Evolutionary conservation across 2,888 invertebrate genomes (phyloP), one percentile per base, ranked within the genome.

Genomic region (Graphium colonna): DNA sequence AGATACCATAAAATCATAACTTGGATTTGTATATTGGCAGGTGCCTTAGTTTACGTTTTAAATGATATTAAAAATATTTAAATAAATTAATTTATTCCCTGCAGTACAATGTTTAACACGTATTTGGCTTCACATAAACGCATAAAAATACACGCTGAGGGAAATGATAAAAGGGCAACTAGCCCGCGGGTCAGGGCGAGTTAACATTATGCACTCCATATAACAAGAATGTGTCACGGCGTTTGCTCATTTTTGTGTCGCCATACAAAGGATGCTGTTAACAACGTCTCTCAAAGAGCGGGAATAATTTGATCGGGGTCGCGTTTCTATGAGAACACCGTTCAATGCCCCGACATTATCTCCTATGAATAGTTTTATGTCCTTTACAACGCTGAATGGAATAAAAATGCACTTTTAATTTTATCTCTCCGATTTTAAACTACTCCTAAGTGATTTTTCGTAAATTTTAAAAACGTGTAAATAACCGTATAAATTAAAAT

Each of bases 221-320:
- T 71, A 72, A 77, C 71, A 63, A 73, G 72, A 80, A 82, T 81
- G 77, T 79, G 84, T 77, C 81, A 77, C 80, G 76, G 77, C 77
- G 77, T 77, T 85, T 89, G 89, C 85, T 88, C 89, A 86, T 82
- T 89, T 88, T 75, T 79, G 77, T 79, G 81, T 69, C 79, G 68
- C 80, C 67, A 82, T 87, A 86, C 77, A 87, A 80, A 71, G 82
- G 85, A 85, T 82, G 85, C 86, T 87, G 89, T 89, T 89, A 89
- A 89, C 89, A 89, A 86, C 83, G 76, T 77, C 76, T 81, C 76
- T 86, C 68, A 89, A 87, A 85, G 82, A 84, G 79, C 86, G 79
- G 79, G 82, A 69, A 89, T 88, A 87, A 88, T 88, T 86, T 84
- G 79, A 82, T 86, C 82, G 78, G 89, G 89, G 88, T 87, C 79